Conservation (phyloP, 2,113 vertebrate genomes). For the Xenopus borealis region DNA sequence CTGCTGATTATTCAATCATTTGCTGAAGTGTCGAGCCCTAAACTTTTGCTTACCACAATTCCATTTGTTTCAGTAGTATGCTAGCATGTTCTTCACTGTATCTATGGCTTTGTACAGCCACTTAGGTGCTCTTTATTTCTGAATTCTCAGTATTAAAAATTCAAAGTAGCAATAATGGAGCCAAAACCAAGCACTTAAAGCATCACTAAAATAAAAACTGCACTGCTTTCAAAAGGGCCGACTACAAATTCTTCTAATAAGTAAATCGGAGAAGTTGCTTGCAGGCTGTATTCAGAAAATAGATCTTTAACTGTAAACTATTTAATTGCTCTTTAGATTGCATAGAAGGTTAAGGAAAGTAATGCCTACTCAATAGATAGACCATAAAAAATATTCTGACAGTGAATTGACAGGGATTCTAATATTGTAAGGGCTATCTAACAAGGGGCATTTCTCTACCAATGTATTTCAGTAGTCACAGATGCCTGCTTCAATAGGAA, state of each 20-base stretch:
- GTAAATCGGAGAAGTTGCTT: neutral
- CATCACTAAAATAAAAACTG: constrained; percentile 1
- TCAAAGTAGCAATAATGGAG: constrained; percentile 19
- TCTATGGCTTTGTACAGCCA: neutral
- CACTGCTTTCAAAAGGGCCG: constrained; percentile 9
- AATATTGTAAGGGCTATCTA: no score
- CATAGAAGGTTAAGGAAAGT: no score
- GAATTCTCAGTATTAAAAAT: constrained; percentile 15
- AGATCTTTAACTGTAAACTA: constrained; percentile 1
- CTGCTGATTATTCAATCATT: neutral
- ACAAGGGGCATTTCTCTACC: no score
- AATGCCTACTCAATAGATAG: no score
- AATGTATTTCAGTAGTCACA: no score
- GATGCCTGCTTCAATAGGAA: no score
- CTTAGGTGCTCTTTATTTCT: constrained; percentile 15
- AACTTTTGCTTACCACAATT: neutral
- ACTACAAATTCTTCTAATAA: constrained; percentile 8
- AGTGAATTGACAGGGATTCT: no score
- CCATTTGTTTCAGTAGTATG: constrained; percentile 4
- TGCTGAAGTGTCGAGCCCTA: neutral
- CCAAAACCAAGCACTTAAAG: constrained; percentile 20
- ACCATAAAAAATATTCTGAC: no score
- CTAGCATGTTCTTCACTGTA: neutral
- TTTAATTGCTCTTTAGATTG: neutral
- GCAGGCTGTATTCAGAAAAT: neutral